A percentile compares a stretch with the other conserved stretches of the same genome.
Conservation (phyloP, 2,797 vertebrate genomes). For the Anisognathus igniventris region DNA sequence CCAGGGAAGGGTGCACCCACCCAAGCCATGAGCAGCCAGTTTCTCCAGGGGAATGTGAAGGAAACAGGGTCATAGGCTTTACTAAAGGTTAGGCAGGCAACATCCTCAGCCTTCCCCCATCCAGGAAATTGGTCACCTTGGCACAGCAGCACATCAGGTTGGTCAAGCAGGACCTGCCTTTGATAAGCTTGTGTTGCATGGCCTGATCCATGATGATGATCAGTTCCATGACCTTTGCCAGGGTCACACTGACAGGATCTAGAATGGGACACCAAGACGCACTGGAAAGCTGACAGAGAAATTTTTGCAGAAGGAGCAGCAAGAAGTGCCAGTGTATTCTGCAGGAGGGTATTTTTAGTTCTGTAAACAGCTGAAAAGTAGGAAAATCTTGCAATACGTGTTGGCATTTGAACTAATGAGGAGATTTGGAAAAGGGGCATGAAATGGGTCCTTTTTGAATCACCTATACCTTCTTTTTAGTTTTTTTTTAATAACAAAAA, state of each 20-base stretch:
- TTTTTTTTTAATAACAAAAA: background rate
- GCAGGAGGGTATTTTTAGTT: background rate
- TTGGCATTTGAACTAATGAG: background rate
- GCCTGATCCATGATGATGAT: background rate
- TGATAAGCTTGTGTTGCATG: background rate
- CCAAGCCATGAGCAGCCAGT: background rate
- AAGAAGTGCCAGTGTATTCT: background rate
- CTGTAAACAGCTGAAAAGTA: background rate
- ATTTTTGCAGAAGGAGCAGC: background rate
- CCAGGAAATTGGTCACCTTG: background rate
- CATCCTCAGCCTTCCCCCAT: background rate
- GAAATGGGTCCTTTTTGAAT: background rate
- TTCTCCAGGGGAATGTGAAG: background rate
- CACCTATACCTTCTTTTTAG: fast-evolving
- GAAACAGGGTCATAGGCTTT: background rate
- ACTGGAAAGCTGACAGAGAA: background rate
- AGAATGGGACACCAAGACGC: background rate
- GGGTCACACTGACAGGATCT: background rate
- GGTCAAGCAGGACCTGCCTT: background rate
- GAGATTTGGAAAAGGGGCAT: background rate
- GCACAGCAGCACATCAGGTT: background rate
- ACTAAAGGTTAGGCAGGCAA: background rate
- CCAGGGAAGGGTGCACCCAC: background rate
- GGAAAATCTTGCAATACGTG: background rate
- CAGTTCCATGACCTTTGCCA: background rate